phyloP scores from a whole-genome alignment of 2,888 invertebrate genomes.

The Cloeon dipterum region DNA sequence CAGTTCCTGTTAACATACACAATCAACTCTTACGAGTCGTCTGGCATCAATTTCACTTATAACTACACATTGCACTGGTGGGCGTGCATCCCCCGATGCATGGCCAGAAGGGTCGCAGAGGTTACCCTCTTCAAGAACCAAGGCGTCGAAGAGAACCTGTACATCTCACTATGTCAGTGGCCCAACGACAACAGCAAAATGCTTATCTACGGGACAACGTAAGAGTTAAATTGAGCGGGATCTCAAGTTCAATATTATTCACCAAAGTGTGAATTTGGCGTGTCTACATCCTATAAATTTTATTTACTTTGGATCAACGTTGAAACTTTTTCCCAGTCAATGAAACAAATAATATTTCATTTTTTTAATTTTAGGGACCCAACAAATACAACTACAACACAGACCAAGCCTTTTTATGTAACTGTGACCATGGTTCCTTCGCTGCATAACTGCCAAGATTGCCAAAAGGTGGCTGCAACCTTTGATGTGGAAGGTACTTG shows the following conservation, averaged over 20 bases:
- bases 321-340: conserved; percentile 6
- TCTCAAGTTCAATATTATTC: neutral
- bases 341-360: conserved; percentile 1
- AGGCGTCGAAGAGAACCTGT: conserved; percentile 22
- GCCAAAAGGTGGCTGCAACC: conserved; percentile 23
- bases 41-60: conserved; percentile 30
- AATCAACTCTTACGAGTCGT: conserved; percentile 27
- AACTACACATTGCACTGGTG: conserved; percentile 44
- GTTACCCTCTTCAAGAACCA: conserved; percentile 31
- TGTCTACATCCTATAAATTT: neutral
- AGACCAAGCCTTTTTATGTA: conserved; percentile 25
- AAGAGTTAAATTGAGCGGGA: too few species aligned
- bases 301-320: neutral
- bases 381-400: conserved; percentile 12
- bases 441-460: conserved; percentile 34
- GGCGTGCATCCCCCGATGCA: conserved; percentile 30
- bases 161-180: conserved; percentile 46
- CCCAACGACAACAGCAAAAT: conserved; percentile 38
- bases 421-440: conserved; percentile 43
- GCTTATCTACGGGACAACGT: conserved; percentile 41
- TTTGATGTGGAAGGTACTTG: conserved; percentile 23
- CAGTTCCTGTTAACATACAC: conserved; percentile 81
- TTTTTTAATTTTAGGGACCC: conserved; percentile 15
- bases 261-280: neutral
- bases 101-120: conserved; percentile 30